Conservation (phyloP, 2,888 invertebrate species). For the Himalopsyche tibetana region DNA sequence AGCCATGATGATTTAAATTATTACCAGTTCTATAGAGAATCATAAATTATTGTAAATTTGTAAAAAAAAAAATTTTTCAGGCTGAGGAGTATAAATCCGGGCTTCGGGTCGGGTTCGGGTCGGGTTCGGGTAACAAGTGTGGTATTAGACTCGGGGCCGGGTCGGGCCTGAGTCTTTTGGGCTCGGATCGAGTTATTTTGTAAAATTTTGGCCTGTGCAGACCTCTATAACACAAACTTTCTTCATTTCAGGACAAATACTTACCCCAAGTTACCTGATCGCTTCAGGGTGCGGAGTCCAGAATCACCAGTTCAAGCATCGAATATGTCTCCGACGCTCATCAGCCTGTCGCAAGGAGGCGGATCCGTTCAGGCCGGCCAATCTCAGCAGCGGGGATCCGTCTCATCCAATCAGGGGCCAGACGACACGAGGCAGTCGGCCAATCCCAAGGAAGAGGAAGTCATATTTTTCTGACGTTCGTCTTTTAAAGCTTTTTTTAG, state of each 20-base stretch:
- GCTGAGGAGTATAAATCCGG: too few relatives aligned
- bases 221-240: too few relatives aligned
- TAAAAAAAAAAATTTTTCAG: too few relatives aligned
- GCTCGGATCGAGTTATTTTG: too few relatives aligned
- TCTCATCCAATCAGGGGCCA: slow-evolving; percentile 43
- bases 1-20: too few relatives aligned
- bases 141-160: too few relatives aligned
- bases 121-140: too few relatives aligned
- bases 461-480: slow-evolving; percentile 83
- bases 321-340: slow-evolving; percentile 65
- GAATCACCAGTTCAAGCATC: slow-evolving; percentile 68
- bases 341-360: slow-evolving; percentile 49
- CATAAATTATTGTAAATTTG: too few relatives aligned
- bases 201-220: too few relatives aligned
- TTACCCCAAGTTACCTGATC: slow-evolving; percentile 84
- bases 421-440: slow-evolving; percentile 49
- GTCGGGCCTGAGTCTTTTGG: too few relatives aligned
- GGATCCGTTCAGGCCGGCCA: slow-evolving; percentile 68
- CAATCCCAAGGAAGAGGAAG: slow-evolving; percentile 77
- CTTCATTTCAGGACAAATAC: slow-evolving; percentile 79
- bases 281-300: slow-evolving; percentile 80
- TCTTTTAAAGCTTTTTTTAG: slow-evolving; percentile 70
- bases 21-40: too few relatives aligned
- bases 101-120: too few relatives aligned
- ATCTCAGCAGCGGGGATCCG: slow-evolving; percentile 66